Evolutionary conservation across 2,113 vertebrate genomes (phyloP), one percentile per base, ranked within the genome.

Genomic region (Pterocles gutturalis): DNA sequence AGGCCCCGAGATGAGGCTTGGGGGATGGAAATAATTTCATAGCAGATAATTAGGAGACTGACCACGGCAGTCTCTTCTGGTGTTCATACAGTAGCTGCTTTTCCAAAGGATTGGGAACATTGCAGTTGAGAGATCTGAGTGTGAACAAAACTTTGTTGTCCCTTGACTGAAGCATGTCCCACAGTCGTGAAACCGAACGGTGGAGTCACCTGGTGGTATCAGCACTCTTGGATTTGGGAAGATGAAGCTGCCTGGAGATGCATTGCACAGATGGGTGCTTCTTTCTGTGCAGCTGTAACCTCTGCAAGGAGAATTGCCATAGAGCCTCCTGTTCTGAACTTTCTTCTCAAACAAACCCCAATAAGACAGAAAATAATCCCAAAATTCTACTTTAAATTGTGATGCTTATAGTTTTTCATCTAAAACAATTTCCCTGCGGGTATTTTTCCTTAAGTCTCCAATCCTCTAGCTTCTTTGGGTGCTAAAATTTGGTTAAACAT

Each of bases 401-500:
- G 41, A 18, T 66, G 71, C 36, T 46, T 71, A n/a, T 21, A 41
- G 55, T 60, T 96, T 94, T 93, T 81, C 7, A 78, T 92, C 54
- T 75, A 33, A 51, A 82, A 25, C 5, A 25, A 21, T 67, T 95
- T 92, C 53, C 10, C 29, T 90, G 17, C 19, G 55, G 10, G 3
- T 70, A 9, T 79, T 79, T 93, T 60, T 17, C n/a, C 36, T 71
- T 83, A 43, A 61, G 73, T 82, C 43, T 55, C 38, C 62, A 36
- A 4, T 87, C 22, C 28, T 67, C 9, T 58, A 20, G 17, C 28
- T 87, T 67, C 24, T 67, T 58, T 64, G 43, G 8, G 7, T 71
- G 43, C 57, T 92, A 78, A 89, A 83, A 92, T 92, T 92, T 66
- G 10, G 6, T 88, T 87, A 65, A 91, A 85, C 33, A 46, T 89